Conservation (phyloP, 2,797 vertebrate genomes). For the Cryptoprocta ferox region DNA sequence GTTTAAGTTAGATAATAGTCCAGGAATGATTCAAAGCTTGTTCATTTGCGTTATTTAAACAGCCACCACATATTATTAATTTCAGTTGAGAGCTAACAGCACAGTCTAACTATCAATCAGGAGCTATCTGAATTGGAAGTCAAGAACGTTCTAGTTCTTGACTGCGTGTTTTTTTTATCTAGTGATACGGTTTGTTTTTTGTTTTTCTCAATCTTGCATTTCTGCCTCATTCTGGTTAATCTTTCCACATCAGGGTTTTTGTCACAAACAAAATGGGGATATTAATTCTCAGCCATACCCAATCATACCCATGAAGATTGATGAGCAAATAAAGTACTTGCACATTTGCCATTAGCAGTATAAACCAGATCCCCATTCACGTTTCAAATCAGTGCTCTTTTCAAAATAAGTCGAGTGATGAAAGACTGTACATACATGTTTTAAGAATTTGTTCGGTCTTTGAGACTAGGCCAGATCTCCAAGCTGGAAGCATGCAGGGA, state of each 20-base stretch:
- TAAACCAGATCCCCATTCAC: neutral
- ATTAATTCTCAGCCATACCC: neutral
- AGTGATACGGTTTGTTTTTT: neutral
- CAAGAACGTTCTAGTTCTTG: neutral
- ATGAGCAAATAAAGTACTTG: neutral
- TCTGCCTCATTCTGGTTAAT: neutral
- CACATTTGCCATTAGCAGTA: neutral
- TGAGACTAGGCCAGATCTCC: neutral
- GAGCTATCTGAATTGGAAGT: constrained; percentile 25
- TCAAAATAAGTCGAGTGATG: neutral
- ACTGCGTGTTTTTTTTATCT: neutral
- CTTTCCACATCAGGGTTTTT: neutral
- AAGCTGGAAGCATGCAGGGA: neutral
- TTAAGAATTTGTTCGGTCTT: neutral
- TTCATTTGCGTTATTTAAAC: constrained; percentile 69
- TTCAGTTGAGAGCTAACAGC: neutral
- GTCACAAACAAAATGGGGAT: neutral
- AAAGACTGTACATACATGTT: neutral
- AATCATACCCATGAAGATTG: neutral
- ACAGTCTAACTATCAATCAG: neutral
- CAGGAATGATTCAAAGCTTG: constrained; percentile 58
- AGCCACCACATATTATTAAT: constrained; percentile 57
- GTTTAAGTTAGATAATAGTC: constrained; percentile 50
- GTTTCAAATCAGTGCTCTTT: constrained; percentile 9
- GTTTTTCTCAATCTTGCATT: neutral